Evolutionary conservation across 2,797 vertebrate genomes (phyloP).

Genomic region (Amphiprion clarkii): DNA sequence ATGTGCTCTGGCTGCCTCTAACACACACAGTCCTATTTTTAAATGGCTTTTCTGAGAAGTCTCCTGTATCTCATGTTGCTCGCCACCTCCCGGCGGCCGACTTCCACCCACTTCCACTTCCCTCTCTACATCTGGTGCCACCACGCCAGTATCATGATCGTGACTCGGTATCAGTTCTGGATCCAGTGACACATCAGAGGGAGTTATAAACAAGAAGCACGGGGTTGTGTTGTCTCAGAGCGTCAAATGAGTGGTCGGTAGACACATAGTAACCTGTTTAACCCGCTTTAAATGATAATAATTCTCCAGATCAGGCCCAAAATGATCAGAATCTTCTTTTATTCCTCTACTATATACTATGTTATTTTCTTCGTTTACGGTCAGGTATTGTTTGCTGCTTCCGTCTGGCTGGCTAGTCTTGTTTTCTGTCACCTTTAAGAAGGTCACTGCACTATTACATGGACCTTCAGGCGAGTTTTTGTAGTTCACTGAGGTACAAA

Average conservation of each 20-base stretch:
- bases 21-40: constrained; percentile 83
- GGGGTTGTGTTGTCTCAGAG: neutral
- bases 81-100: constrained; percentile 34
- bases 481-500: neutral
- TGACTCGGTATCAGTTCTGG: neutral
- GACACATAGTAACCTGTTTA: neutral
- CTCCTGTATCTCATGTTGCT: constrained; percentile 72
- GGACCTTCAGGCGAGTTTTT: neutral
- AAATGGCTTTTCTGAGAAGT: constrained; percentile 78
- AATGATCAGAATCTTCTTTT: neutral
- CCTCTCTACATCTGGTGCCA: constrained; percentile 29
- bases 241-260: neutral
- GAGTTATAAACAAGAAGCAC: neutral
- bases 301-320: neutral
- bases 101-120: constrained; percentile 26
- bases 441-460: constrained; percentile 58
- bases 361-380: neutral
- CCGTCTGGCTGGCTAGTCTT: constrained; percentile 7
- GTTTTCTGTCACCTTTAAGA: constrained; percentile 66
- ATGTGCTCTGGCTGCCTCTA: constrained; percentile 57
- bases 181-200: constrained; percentile 18
- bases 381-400: neutral
- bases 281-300: neutral
- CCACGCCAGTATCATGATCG: constrained; percentile 11
- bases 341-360: neutral